phyloP scores from a whole-genome alignment of 2,113 vertebrate genomes.

The Paralichthys olivaceus region DNA sequence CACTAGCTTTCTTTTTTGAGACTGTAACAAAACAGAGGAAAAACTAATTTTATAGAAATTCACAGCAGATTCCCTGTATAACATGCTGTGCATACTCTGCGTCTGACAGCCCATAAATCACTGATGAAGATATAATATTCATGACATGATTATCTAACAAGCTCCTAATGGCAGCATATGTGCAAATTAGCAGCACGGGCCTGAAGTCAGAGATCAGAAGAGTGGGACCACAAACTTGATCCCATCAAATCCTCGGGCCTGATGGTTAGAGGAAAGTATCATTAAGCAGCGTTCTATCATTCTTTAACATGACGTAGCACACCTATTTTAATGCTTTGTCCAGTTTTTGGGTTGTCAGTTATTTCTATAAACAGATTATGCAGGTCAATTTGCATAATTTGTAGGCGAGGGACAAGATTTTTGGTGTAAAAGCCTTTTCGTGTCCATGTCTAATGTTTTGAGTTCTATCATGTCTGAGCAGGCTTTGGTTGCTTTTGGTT shows the following conservation, averaged over 20 bases:
- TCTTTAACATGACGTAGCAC: constrained; percentile 15
- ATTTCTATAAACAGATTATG: no score
- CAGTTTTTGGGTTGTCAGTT: constrained; percentile 1
- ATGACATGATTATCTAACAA: constrained; percentile 22
- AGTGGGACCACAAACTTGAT: constrained; percentile 24
- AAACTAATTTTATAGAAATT: background rate
- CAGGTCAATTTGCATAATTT: no score
- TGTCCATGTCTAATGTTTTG: no score
- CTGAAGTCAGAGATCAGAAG: constrained; percentile 26
- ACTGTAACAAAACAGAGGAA: background rate
- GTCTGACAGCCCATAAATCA: constrained; percentile 1
- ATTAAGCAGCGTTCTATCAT: background rate
- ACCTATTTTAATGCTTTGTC: constrained; percentile 20
- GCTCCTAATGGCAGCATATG: constrained; percentile 10
- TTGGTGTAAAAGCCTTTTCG: no score
- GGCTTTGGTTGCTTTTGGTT: no score
- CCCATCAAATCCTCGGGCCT: background rate
- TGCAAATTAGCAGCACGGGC: constrained; percentile 32
- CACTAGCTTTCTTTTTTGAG: background rate
- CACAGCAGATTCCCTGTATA: background rate
- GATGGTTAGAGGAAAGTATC: constrained; percentile 12
- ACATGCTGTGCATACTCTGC: background rate
- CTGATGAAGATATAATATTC: constrained; percentile 27
- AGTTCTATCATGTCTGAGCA: no score
- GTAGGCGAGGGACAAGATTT: no score